A percentile compares a stretch with the other conserved stretches of the same genome.
Conservation (phyloP, 2,888 invertebrate species). For the Rotaria macrura region DNA sequence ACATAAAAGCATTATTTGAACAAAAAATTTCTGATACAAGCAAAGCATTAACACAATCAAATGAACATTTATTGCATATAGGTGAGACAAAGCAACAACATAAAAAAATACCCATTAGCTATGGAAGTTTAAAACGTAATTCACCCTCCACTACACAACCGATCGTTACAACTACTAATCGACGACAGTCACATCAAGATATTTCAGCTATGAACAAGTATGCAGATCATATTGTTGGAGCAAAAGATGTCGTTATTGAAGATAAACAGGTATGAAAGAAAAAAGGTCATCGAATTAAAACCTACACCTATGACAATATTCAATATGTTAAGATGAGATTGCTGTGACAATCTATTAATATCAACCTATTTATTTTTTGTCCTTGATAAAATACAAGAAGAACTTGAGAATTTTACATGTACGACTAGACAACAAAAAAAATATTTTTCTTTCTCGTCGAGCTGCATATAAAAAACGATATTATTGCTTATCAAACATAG, state of each 20-base stretch:
- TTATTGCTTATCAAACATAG: too few species aligned
- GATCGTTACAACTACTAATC: not conserved
- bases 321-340: not conserved
- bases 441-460: too few species aligned
- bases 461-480: too few species aligned
- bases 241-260: constrained; percentile 12
- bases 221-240: not conserved
- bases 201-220: not conserved
- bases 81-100: not conserved
- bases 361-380: not conserved
- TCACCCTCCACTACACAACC: not conserved
- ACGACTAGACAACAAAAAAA: not conserved
- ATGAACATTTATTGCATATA: not conserved
- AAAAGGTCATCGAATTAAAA: not conserved
- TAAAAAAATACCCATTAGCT: not conserved
- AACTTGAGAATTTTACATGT: not conserved
- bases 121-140: constrained; percentile 18
- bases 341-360: not conserved
- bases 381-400: not conserved
- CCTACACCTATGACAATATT: not conserved
- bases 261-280: not conserved
- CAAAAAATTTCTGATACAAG: not conserved
- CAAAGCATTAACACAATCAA: not conserved
- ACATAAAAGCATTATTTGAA: constrained; percentile 19
- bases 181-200: not conserved